phyloP scores from a whole-genome alignment of 2,113 vertebrate species.

The Onychorhynchus coronatus region DNA sequence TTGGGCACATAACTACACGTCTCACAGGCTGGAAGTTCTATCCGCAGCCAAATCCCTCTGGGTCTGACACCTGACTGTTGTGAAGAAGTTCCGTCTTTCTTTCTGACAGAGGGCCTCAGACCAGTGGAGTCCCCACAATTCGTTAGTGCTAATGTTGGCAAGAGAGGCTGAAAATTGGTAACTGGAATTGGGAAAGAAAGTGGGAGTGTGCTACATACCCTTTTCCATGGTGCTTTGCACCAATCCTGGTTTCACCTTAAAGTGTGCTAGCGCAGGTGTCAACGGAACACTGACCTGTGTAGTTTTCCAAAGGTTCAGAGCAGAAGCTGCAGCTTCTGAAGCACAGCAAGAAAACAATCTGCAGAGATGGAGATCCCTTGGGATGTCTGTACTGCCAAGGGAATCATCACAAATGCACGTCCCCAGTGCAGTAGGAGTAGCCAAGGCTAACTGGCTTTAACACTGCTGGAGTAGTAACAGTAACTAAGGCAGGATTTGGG shows the following conservation, averaged over 20 bases:
- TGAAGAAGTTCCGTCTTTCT: no score
- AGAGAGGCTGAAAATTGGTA: neutral
- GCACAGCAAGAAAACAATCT: neutral
- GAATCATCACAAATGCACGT: fast-evolving
- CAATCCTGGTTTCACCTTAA: neutral
- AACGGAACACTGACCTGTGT: neutral
- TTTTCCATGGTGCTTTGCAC: neutral
- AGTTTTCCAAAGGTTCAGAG: neutral
- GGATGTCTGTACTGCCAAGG: neutral
- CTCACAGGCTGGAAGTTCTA: no score
- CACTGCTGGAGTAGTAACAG: neutral
- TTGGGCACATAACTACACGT: no score
- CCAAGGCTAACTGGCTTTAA: neutral
- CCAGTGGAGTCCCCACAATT: no score
- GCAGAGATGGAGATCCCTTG: neutral
- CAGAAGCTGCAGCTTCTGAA: neutral
- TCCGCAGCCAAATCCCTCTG: no score
- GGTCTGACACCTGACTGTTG: no score
- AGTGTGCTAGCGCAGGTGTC: neutral
- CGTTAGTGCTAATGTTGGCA: neutral
- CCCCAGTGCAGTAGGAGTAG: fast-evolving
- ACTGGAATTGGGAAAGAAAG: neutral
- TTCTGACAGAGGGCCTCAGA: no score
- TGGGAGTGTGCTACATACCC: neutral
- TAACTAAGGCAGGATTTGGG: neutral